Base-by-base conservation (phyloP, 2,113 vertebrate species). In the Lepus europaeus region DNA sequence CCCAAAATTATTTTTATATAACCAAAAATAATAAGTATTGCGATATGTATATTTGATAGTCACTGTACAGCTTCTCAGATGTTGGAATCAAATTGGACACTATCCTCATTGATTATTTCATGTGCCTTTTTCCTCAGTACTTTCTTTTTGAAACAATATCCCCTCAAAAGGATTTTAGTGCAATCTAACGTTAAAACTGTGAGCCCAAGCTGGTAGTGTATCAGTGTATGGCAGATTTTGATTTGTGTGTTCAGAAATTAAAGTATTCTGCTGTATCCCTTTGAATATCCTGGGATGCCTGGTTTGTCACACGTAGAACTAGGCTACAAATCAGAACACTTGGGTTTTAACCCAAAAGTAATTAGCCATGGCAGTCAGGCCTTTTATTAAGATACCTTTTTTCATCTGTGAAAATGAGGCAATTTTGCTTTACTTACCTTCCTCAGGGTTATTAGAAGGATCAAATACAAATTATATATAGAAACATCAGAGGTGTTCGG, bases 331-430 rank as follows among this genome's bases (percentile, higher is more conserved):
- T 89, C 9, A 19, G 9, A 70, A 89, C 49, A 45, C 45, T 45
- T 94, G 39, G 20, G 17, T 90, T 93, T 49, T 70, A 56, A 56
- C 76, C n/a, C 70, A 95, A 70, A 70, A 82, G 16, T 59, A 68
- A 53, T 74, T 85, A 85, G 63, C 66, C 16, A 19, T 68, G 14
- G 13, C 80, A 82, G 61, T 76, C 45, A 45, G 45, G 45, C 51
- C 49, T 83, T 83, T 90, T 85, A 92, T 56, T 85, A 78, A 64
- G 39, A 33, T 8, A 17, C 39, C 20, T 68, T 81, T 56, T 20
- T 66, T 79, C 27, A 92, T 80, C 49, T 92, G 29, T 92, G 63
- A 56, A 96, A 77, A 64, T 90, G 31, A 82, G 63, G 33, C 78
- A 36, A 36, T 84, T 31, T 79, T 87, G 27, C 33, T 90, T 76